Percentiles rank a stretch among this genome's conserved stretches.
Evolutionary conservation across 1,140 invertebrate genomes (phyloP).

Genomic region (Papilio helenus): DNA sequence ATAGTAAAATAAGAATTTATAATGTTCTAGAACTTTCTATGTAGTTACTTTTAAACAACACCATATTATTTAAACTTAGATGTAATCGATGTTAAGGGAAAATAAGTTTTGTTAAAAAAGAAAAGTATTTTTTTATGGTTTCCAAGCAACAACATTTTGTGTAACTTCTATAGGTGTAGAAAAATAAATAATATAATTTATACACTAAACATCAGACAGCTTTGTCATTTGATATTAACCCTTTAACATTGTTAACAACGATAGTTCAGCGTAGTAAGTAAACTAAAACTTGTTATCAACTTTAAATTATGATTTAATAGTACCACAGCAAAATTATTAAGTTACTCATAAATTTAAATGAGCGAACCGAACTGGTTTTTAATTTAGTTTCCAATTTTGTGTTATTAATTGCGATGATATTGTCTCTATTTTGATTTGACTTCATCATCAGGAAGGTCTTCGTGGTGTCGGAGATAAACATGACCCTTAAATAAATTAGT

Average conservation of each 20-base stretch:
- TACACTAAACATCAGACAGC: too few species aligned
- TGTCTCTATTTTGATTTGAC: neutral
- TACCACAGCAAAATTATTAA: neutral
- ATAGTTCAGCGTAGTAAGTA: neutral
- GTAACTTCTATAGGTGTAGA: too few species aligned
- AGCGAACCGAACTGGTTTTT: neutral
- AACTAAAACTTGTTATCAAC: neutral
- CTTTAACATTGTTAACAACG: neutral
- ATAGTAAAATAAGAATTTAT: neutral
- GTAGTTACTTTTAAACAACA: too few species aligned
- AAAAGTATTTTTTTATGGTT: too few species aligned
- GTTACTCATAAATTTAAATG: neutral
- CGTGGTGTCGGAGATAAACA: too few species aligned
- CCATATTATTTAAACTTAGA: too few species aligned
- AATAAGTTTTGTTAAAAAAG: too few species aligned
- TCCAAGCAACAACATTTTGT: too few species aligned
- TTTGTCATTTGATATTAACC: neutral
- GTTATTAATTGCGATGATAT: neutral
- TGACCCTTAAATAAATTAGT: too few species aligned
- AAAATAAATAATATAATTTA: too few species aligned
- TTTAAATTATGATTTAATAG: slow-evolving; percentile 1
- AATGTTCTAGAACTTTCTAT: too few species aligned
- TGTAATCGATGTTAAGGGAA: too few species aligned
- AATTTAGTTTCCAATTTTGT: neutral
- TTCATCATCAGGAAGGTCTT: neutral